These are phyloP conservation scores for Idris sp. DNA, from an alignment of 1,140 invertebrate genomes.

Conservation along the genomic window DNA sequence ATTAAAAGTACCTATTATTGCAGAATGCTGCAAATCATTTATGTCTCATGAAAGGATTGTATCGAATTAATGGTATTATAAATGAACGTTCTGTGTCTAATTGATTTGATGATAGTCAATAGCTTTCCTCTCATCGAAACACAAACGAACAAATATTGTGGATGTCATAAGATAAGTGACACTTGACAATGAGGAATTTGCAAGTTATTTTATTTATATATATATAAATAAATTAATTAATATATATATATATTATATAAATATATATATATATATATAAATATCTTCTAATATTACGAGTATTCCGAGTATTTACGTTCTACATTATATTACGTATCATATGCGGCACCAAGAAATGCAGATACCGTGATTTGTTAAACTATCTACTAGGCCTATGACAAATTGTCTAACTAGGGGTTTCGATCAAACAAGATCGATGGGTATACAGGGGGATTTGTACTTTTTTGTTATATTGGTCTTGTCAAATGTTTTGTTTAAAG, in stretches of 20 bases:
- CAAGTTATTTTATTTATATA: too few species aligned
- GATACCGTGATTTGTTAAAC: conserved; percentile 43
- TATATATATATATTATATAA: too few species aligned
- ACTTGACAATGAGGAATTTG: conserved; percentile 47
- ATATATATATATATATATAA: too few species aligned
- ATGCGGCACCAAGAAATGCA: conserved; percentile 49
- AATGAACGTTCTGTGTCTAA: not conserved
- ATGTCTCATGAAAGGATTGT: conserved; percentile 39
- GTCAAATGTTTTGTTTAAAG: conserved; percentile 17
- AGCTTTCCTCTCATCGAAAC: conserved; percentile 40
- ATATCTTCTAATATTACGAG: conserved; percentile 45
- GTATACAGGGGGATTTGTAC: conserved; percentile 45
- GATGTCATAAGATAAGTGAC: conserved; percentile 48
- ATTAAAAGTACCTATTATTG: conserved; percentile 65
- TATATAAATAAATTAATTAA: too few species aligned
- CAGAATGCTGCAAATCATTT: conserved; percentile 70
- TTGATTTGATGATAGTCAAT: not conserved
- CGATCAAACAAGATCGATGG: conserved; percentile 35
- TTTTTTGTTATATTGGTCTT: conserved; percentile 46
- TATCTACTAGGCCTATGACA: conserved; percentile 60
- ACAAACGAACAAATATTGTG: conserved; percentile 50
- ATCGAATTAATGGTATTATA: too few species aligned
- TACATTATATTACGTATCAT: conserved; percentile 39
- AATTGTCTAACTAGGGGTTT: conserved; percentile 58
- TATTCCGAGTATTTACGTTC: conserved; percentile 35